Conservation (phyloP, 2,888 invertebrate species). For the Lasioglossum zephyrum region DNA sequence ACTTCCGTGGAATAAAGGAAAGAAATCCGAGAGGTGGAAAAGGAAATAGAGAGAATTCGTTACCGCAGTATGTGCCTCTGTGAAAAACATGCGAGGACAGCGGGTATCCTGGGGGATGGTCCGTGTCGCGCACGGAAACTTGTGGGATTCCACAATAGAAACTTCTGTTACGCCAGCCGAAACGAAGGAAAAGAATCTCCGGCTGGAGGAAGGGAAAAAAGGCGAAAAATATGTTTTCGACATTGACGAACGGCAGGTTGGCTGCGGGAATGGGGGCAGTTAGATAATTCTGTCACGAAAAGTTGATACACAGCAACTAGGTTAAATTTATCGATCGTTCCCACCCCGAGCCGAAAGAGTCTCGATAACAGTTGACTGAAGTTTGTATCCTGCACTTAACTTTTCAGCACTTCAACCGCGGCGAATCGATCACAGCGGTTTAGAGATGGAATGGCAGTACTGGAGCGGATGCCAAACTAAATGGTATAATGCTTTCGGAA, state of each 20-base stretch:
- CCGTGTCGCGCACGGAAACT: constrained; percentile 44
- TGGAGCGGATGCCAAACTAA: background rate
- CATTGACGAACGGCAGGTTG: background rate
- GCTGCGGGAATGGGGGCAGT: constrained; percentile 36
- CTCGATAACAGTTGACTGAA: constrained; percentile 46
- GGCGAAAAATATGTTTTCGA: constrained; percentile 65
- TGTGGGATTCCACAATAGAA: constrained; percentile 55
- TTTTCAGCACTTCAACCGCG: constrained; percentile 24
- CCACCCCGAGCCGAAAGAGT: constrained; percentile 5
- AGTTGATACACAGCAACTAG: constrained; percentile 63
- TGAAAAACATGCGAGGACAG: constrained; percentile 51
- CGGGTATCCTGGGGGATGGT: constrained; percentile 28
- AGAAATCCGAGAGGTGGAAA: background rate
- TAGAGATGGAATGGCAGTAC: background rate
- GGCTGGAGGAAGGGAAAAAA: background rate
- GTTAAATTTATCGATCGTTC: constrained; percentile 61
- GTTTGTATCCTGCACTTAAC: constrained; percentile 38
- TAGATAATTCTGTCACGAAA: constrained; percentile 54
- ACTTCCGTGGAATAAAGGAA: too few relatives aligned
- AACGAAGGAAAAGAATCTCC: constrained; percentile 14
- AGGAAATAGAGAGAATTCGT: constrained; percentile 7
- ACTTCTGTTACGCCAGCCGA: constrained; percentile 49
- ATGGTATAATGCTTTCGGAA: background rate
- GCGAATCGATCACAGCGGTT: constrained; percentile 17
- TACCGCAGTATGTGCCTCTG: background rate